Conservation (phyloP, 1,140 invertebrate species). For the Watersipora subatra region DNA sequence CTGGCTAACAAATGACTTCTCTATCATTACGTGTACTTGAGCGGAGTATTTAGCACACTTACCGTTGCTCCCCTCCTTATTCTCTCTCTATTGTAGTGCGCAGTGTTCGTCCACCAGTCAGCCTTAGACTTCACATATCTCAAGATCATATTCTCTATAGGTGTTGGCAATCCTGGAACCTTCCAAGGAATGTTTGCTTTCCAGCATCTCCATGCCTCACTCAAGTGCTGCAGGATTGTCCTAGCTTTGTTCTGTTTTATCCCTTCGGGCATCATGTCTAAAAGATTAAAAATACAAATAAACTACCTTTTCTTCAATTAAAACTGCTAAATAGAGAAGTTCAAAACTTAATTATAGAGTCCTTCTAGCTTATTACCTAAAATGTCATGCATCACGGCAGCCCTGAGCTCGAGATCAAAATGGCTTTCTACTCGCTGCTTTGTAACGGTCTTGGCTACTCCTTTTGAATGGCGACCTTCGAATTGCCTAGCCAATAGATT, state of each 20-base stretch:
- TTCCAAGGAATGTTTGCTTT: constrained; percentile 99
- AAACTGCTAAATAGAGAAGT: too few relatives aligned
- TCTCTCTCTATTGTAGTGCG: constrained; percentile 96
- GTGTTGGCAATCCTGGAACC: constrained; percentile 92
- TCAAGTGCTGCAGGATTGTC: constrained; percentile 95
- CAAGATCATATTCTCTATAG: constrained; percentile 99
- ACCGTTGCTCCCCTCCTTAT: constrained; percentile 46
- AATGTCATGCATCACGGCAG: constrained; percentile 98
- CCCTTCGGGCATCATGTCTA: constrained; percentile 99
- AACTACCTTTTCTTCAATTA: too few relatives aligned
- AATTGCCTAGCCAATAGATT: constrained; percentile 95
- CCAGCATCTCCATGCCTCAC: constrained; percentile 99
- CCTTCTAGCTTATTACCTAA: constrained; percentile 48
- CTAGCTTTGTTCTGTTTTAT: constrained; percentile 99
- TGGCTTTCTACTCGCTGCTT: constrained; percentile 98
- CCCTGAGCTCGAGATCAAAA: constrained; percentile 93
- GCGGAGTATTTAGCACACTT: too few relatives aligned
- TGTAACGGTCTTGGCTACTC: constrained; percentile 97
- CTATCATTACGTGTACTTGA: too few relatives aligned
- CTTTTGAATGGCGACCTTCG: constrained; percentile 96
- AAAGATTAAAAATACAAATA: too few relatives aligned
- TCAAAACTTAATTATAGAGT: too few relatives aligned
- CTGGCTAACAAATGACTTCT: too few relatives aligned
- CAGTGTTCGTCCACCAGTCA: constrained; percentile 99
- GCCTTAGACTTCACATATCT: constrained; percentile 99